Conservation (phyloP, 2,113 vertebrate genomes). For the Ictalurus furcatus region DNA sequence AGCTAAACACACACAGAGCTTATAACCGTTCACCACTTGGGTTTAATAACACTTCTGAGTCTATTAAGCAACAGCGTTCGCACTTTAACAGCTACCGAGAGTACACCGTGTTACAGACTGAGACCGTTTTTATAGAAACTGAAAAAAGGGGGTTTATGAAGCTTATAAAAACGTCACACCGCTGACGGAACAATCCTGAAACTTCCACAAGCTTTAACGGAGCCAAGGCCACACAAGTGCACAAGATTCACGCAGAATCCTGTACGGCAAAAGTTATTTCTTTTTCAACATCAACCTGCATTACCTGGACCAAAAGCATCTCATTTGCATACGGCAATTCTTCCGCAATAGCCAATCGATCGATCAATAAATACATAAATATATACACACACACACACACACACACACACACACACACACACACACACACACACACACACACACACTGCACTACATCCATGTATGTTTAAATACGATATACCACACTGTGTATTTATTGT, state of each 20-base stretch:
- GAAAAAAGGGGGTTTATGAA: background rate
- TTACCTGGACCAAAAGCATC: background rate
- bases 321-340: background rate
- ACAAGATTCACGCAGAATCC: no score
- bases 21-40: background rate
- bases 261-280: background rate
- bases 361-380: no score
- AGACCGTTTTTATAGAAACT: background rate
- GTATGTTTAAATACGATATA: no score
- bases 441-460: no score
- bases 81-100: background rate
- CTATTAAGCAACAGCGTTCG: background rate
- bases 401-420: no score
- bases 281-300: background rate
- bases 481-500: background rate
- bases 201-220: background rate
- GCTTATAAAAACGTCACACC: background rate
- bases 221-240: background rate
- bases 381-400: no score
- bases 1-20: background rate
- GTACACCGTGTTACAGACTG: background rate
- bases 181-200: background rate
- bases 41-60: background rate
- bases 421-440: no score
- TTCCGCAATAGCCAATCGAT: background rate